Conservation (phyloP, 2,888 invertebrate species). For the Lottia gigantea region DNA sequence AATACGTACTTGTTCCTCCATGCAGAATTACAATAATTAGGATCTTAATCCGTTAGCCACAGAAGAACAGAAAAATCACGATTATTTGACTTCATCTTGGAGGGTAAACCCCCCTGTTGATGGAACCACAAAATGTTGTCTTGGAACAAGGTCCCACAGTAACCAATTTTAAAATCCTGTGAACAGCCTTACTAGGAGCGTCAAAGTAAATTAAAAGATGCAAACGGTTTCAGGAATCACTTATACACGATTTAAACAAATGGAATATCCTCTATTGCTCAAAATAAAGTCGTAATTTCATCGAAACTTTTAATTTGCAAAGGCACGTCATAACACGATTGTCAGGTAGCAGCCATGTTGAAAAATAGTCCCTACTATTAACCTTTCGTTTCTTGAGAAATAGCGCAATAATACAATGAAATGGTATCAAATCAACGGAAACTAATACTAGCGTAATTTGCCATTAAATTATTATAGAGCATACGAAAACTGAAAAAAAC, state of each 20-base stretch:
- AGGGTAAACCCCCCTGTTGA: background rate
- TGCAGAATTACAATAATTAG: background rate
- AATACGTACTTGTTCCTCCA: conserved; percentile 9
- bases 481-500: no score
- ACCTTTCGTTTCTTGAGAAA: conserved; percentile 25
- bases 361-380: conserved; percentile 49
- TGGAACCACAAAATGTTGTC: conserved; percentile 1
- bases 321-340: conserved; percentile 55
- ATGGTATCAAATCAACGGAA: no score
- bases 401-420: background rate
- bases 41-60: background rate
- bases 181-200: no score
- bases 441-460: no score
- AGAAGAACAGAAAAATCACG: background rate
- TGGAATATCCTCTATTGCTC: no score
- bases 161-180: background rate
- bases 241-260: no score
- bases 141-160: background rate
- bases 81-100: conserved; percentile 4
- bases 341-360: conserved; percentile 50
- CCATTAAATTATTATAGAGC: no score
- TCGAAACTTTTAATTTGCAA: conserved; percentile 16
- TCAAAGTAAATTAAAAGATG: no score
- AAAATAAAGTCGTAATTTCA: background rate
- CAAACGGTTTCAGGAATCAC: no score